Conservation (phyloP, 2,888 invertebrate species). For the Vannuccia rotundouncinata region DNA sequence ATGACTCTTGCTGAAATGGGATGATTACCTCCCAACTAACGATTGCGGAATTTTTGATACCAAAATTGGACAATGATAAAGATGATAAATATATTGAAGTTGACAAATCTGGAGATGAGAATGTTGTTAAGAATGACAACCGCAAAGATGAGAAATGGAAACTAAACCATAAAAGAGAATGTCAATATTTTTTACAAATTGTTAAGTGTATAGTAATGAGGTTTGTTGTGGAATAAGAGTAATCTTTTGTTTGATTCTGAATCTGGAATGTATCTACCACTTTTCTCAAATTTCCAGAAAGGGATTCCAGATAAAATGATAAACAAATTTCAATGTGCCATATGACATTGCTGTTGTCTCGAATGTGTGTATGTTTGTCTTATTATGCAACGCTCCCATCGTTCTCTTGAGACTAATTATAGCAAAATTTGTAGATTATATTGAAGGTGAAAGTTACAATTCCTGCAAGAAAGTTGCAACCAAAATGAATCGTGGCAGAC, state of each 20-base stretch:
- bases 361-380: no score
- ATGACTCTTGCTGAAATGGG: conserved; percentile 1
- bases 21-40: background rate
- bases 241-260: background rate
- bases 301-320: background rate
- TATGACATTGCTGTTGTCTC: no score
- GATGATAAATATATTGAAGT: no score
- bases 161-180: conserved; percentile 2
- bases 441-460: background rate
- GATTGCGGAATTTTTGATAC: background rate
- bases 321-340: no score
- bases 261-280: no score
- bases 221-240: background rate
- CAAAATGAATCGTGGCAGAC: conserved; percentile 1
- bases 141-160: conserved; percentile 8
- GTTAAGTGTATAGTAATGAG: no score
- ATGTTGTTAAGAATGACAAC: no score
- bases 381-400: no score
- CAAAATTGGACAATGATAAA: background rate
- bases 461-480: background rate
- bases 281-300: conserved; percentile 6
- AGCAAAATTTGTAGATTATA: background rate
- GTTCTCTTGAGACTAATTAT: background rate
- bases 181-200: background rate
- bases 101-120: no score